Conservation (phyloP, 1,140 invertebrate genomes). For the Drosophila sechellia region DNA sequence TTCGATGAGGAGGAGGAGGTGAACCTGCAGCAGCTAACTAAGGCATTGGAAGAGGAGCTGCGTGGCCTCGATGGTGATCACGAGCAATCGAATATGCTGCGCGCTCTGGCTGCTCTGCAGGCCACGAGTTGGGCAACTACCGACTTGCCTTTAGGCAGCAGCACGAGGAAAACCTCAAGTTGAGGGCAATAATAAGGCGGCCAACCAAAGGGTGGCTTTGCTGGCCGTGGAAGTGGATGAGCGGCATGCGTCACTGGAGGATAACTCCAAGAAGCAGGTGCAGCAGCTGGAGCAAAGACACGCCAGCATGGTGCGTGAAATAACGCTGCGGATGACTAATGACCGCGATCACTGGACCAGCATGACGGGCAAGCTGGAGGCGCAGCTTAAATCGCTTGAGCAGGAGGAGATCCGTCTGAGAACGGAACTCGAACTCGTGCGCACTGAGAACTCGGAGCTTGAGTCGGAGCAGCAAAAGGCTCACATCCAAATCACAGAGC, state of each 20-base stretch:
- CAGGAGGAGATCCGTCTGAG: slow-evolving; percentile 88
- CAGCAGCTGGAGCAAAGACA: slow-evolving; percentile 91
- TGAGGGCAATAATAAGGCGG: slow-evolving; percentile 91
- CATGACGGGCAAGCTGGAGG: slow-evolving; percentile 86
- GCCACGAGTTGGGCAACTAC: slow-evolving; percentile 87
- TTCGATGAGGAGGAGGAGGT: slow-evolving; percentile 87
- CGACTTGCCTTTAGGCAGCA: slow-evolving; percentile 88
- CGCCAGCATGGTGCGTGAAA: slow-evolving; percentile 89
- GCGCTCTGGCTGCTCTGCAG: slow-evolving; percentile 87
- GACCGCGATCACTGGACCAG: slow-evolving; percentile 89
- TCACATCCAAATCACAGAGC: slow-evolving; percentile 82
- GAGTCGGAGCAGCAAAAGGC: slow-evolving; percentile 74
- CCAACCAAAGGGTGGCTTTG: slow-evolving; percentile 91
- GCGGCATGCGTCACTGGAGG: slow-evolving; percentile 92
- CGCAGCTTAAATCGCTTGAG: slow-evolving; percentile 86
- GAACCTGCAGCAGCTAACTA: slow-evolving; percentile 89
- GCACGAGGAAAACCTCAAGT: slow-evolving; percentile 89
- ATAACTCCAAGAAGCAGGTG: slow-evolving; percentile 86
- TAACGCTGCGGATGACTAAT: slow-evolving; percentile 88
- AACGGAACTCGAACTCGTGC: slow-evolving; percentile 86
- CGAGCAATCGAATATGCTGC: slow-evolving; percentile 74
- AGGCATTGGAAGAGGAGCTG: slow-evolving; percentile 90
- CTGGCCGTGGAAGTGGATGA: slow-evolving; percentile 96
- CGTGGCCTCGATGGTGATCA: slow-evolving; percentile 58
- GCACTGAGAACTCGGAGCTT: slow-evolving; percentile 78